Percentiles rank a stretch among this genome's conserved stretches.
These are phyloP conservation scores for Nemoura dubitans DNA, from an alignment of 2,888 invertebrate species.

Conservation along the genomic window DNA sequence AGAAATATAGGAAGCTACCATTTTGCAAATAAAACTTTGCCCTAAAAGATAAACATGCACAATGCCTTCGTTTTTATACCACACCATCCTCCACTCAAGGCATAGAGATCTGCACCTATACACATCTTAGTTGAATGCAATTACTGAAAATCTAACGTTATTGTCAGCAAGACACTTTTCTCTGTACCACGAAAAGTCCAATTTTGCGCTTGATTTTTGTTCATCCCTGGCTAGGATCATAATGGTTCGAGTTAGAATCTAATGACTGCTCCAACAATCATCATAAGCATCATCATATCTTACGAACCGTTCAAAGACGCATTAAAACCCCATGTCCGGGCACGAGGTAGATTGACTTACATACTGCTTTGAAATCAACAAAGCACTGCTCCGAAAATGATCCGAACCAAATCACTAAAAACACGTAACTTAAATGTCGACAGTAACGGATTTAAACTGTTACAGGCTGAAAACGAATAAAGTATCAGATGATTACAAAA, in stretches of 20 bases:
- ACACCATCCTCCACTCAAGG: too few species aligned
- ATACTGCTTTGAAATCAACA: background rate
- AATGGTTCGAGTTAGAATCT: constrained; percentile 26
- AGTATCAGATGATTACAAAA: background rate
- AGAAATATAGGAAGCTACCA: too few species aligned
- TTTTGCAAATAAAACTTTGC: too few species aligned
- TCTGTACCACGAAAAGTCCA: too few species aligned
- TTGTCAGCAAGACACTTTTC: too few species aligned
- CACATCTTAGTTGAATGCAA: too few species aligned
- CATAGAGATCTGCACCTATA: too few species aligned
- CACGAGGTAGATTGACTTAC: constrained; percentile 28
- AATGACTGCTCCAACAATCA: constrained; percentile 25
- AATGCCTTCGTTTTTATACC: too few species aligned
- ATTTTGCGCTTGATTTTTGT: background rate
- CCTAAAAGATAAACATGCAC: too few species aligned
- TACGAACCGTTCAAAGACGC: background rate
- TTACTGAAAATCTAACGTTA: too few species aligned
- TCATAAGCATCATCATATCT: constrained; percentile 17
- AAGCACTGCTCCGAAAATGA: background rate
- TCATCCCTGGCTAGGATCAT: constrained; percentile 4
- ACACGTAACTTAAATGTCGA: background rate
- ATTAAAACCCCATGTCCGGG: constrained; percentile 5
- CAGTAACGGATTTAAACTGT: background rate
- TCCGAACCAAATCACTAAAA: background rate
- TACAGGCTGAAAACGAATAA: background rate